Percentiles rank a stretch among this genome's conserved stretches.
These are phyloP conservation scores for Drosophila orena DNA, from an alignment of 1,140 invertebrate species.

Conservation along the genomic window DNA sequence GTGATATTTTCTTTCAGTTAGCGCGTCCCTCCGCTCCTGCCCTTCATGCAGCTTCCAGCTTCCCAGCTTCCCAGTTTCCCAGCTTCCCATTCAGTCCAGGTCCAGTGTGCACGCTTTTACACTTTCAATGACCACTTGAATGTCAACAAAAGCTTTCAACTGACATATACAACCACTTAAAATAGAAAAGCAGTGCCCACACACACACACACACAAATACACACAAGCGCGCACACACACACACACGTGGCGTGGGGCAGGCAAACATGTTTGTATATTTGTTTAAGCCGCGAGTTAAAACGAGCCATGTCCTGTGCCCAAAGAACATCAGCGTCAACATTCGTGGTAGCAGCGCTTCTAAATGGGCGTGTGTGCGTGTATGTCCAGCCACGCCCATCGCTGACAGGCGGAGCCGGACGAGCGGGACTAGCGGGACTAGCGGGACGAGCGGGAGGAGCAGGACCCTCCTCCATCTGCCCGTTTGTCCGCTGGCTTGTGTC, in stretches of 20 bases:
- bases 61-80: background rate
- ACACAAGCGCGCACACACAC: background rate
- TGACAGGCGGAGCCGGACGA: slow-evolving; percentile 11
- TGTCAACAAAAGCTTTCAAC: slow-evolving; percentile 81
- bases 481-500: slow-evolving; percentile 57
- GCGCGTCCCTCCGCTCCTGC: background rate
- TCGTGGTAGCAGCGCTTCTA: background rate
- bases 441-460: background rate
- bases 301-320: slow-evolving; percentile 44
- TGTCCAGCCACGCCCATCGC: slow-evolving; percentile 30
- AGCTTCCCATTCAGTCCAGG: slow-evolving; percentile 15
- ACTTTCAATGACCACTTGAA: slow-evolving; percentile 81
- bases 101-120: slow-evolving; percentile 64
- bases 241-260: slow-evolving; percentile 2
- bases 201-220: slow-evolving; percentile 20
- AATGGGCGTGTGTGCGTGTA: slow-evolving; percentile 43
- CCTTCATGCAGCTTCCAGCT: background rate
- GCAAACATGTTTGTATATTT: slow-evolving; percentile 49
- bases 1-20: slow-evolving; percentile 12
- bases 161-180: slow-evolving; percentile 82
- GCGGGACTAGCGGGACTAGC: no score
- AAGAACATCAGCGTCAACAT: slow-evolving; percentile 31
- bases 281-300: slow-evolving; percentile 70
- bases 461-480: background rate
- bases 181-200: slow-evolving; percentile 67